These are phyloP conservation scores for Microtus oregoni DNA, from an alignment of 2,113 vertebrate genomes.

Conservation along the genomic window DNA sequence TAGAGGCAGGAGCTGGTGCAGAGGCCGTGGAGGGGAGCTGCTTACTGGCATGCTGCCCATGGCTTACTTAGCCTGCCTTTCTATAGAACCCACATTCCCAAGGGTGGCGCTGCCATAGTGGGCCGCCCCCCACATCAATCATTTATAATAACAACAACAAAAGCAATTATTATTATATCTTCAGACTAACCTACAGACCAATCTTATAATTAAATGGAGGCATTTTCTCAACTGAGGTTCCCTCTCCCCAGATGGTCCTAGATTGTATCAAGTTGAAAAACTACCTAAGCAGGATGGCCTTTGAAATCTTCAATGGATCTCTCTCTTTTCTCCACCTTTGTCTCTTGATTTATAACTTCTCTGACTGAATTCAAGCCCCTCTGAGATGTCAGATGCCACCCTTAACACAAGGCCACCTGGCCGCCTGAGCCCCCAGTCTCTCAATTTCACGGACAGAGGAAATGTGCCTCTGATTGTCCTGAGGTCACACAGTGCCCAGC, in stretches of 20 bases:
- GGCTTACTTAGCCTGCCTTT: not conserved
- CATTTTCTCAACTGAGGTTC: not conserved
- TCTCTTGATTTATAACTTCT: not conserved
- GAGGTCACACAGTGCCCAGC: not conserved
- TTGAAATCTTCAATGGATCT: not conserved
- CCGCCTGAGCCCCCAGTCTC: accelerated
- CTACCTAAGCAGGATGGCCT: not conserved
- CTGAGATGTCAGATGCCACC: not conserved
- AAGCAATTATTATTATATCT: not conserved
- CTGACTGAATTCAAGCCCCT: not conserved
- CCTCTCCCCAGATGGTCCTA: not conserved
- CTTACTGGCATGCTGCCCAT: not conserved
- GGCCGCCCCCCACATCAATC: not conserved
- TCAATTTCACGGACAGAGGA: not conserved
- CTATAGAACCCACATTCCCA: not conserved
- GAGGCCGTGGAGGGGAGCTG: not conserved
- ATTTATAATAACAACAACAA: not conserved
- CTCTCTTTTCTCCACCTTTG: not conserved
- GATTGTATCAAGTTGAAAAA: not conserved
- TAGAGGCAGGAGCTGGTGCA: not conserved
- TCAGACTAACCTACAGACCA: not conserved
- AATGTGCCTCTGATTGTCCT: not conserved
- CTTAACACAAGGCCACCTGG: no score
- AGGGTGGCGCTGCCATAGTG: not conserved
- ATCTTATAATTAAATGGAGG: not conserved